phyloP scores from a whole-genome alignment of 2,888 invertebrate species.

The Trachelus iudaicus region DNA sequence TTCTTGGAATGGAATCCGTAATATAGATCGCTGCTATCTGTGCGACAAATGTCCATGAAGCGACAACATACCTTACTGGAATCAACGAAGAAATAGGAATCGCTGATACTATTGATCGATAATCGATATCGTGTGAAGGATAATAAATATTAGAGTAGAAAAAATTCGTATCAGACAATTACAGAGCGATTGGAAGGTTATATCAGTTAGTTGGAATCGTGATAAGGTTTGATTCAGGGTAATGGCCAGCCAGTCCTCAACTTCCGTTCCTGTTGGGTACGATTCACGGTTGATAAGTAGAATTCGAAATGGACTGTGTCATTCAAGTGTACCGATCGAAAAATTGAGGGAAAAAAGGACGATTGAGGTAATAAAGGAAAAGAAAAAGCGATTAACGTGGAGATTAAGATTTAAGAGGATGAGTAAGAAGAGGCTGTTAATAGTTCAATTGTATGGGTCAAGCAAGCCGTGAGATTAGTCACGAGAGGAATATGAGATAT shows the following conservation, averaged over 20 bases:
- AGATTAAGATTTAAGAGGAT: slow-evolving; percentile 18
- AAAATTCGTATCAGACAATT: background rate
- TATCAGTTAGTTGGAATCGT: background rate
- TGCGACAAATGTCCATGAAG: background rate
- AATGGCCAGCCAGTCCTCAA: background rate
- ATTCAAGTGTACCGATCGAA: background rate
- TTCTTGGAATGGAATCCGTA: background rate
- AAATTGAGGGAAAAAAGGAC: background rate
- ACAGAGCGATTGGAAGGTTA: background rate
- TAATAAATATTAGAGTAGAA: background rate
- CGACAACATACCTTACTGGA: background rate
- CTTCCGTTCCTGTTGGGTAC: background rate
- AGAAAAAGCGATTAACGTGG: slow-evolving; percentile 15
- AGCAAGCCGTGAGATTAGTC: slow-evolving; percentile 27
- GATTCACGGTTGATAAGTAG: background rate
- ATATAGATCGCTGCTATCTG: background rate
- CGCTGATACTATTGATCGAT: background rate
- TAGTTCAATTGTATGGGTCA: slow-evolving; percentile 35
- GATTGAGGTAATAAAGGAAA: background rate
- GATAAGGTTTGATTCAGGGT: background rate
- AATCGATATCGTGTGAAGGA: background rate
- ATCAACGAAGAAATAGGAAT: background rate
- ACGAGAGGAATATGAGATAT: background rate
- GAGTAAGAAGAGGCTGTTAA: slow-evolving; percentile 29
- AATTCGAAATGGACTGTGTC: slow-evolving; percentile 13